Evolutionary conservation across 2,113 vertebrate genomes (phyloP).

Genomic region (Tympanuchus pallidicinctus): DNA sequence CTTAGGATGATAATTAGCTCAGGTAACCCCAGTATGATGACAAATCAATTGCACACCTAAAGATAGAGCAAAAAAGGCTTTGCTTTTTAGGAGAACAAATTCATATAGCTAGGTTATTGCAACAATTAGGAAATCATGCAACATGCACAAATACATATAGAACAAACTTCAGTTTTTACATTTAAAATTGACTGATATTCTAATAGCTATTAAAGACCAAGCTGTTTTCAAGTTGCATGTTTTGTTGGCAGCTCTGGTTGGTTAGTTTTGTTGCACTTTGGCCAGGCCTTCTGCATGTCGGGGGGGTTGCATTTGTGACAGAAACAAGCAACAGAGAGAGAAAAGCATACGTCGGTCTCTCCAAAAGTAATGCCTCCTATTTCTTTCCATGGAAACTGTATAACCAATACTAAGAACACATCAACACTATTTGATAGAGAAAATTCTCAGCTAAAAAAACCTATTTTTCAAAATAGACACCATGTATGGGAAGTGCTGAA

Average conservation of each 20-base stretch:
- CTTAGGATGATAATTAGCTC: conserved; percentile 12
- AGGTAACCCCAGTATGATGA: background rate
- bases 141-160: accelerated
- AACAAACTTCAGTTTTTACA: background rate
- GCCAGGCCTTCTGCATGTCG: background rate
- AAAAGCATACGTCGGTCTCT: background rate
- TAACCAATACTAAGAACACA: no score
- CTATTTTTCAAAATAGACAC: no score
- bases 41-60: background rate
- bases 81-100: background rate
- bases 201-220: background rate
- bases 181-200: accelerated
- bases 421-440: no score
- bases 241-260: background rate
- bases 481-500: no score
- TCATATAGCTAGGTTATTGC: background rate
- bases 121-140: background rate
- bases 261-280: background rate
- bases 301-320: background rate
- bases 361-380: no score
- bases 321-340: background rate
- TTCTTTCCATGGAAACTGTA: no score
- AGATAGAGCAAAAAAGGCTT: background rate
- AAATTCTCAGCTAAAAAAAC: no score
- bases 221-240: background rate